Evolutionary conservation across 2,888 invertebrate genomes (phyloP).

Genomic region (Pseudanteris insignis): DNA sequence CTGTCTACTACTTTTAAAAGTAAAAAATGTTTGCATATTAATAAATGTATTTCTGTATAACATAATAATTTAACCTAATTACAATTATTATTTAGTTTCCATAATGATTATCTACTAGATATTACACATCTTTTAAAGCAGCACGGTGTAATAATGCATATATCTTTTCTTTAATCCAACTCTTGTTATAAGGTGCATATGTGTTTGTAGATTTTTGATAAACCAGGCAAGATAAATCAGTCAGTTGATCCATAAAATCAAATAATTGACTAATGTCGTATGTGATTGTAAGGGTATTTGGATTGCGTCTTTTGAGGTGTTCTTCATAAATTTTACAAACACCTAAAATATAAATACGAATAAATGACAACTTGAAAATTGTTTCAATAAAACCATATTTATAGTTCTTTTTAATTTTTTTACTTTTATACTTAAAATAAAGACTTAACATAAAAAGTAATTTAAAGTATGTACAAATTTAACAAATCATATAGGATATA

Average conservation of each 20-base stretch:
- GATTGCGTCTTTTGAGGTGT: slow-evolving; percentile 93
- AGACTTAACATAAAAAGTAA: too few species aligned
- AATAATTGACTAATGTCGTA: slow-evolving; percentile 98
- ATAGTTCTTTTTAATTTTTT: too few species aligned
- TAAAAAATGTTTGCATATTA: too few species aligned
- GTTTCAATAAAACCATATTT: too few species aligned
- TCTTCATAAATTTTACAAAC: slow-evolving; percentile 99
- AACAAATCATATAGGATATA: too few species aligned
- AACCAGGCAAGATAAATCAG: slow-evolving; percentile 95
- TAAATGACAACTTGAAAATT: too few species aligned
- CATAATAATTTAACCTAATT: background rate
- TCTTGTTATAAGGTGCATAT: slow-evolving; percentile 98
- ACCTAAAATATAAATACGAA: slow-evolving; percentile 69
- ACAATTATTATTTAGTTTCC: background rate
- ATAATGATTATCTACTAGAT: background rate
- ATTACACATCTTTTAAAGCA: slow-evolving; percentile 69
- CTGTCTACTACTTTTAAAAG: too few species aligned
- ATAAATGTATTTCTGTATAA: too few species aligned
- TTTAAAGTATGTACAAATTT: too few species aligned
- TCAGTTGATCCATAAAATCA: slow-evolving; percentile 95
- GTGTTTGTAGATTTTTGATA: slow-evolving; percentile 95
- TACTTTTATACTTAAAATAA: too few species aligned
- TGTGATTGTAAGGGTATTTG: slow-evolving; percentile 95
- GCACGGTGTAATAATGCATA: slow-evolving; percentile 94
- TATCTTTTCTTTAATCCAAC: slow-evolving; percentile 99